Base-by-base conservation (phyloP, 2,797 vertebrate species). In the Taenioides sp. region DNA sequence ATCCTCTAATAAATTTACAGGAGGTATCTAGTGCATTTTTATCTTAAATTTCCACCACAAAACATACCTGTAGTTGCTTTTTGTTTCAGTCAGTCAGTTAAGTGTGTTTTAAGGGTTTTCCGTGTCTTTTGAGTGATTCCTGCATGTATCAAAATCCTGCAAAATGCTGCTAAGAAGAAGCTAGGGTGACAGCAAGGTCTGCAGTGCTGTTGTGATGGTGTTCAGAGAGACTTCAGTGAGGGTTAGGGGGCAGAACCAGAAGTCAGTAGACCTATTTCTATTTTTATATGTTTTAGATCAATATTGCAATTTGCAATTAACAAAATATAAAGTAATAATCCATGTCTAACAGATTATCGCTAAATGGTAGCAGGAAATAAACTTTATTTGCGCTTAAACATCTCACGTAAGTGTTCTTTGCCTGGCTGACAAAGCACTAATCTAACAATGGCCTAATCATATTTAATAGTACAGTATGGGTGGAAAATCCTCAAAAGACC, bases 1-100 rank as follows among this genome's bases (percentile, higher is more conserved):
- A 94, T 94, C 93, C 93, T 76, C 91, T 93, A 94, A 94, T 94
- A 94, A 86, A 92, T 94, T 93, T 93, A 72, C 86, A 80, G 91
- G 75, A 78, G 81, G 80, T 71, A 40, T 74, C 50, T 81, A 85
- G 50, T 82, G 34, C 0, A 86, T 86, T 81, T 75, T 16, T 58
- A 23, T 11, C 23, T 57, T 25, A 58, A 3, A 23, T 25, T 58
- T 28, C 25, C 22, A 12, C 1, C 54, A 12, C n/a, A 22, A 57
- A 57, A 57, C 3, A 12, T 57, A 14, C 54, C 9, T 57, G 54
- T 57, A 12, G 54, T 23, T 57, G 7, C 18, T 20, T 52, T 34
- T 37, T 37, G 9, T 37, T 37, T 37, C 9, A 37, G 34, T 9
- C 34, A 37, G 25, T 27, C 25, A 27, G 2, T 37, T 37, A 37